Conservation (phyloP, 2,113 vertebrate species). For the Burhinus bistriatus region DNA sequence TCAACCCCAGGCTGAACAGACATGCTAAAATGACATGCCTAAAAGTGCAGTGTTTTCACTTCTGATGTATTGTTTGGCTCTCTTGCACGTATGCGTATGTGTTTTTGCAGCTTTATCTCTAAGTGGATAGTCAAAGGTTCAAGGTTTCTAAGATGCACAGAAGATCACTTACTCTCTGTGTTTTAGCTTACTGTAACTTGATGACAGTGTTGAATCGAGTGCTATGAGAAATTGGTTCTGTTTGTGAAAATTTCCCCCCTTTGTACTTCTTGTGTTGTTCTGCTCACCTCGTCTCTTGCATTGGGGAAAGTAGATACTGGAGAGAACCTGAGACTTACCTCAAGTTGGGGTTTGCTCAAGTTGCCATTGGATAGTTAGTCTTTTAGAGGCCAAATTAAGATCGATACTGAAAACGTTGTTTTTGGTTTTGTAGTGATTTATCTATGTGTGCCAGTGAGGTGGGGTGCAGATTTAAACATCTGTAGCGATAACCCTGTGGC, state of each 20-base stretch:
- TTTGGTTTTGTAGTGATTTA: not conserved
- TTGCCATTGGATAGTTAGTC: no score
- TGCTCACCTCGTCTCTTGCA: not conserved
- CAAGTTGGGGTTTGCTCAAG: not conserved
- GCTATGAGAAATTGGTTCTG: not conserved
- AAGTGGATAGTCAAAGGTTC: not conserved
- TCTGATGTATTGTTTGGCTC: not conserved
- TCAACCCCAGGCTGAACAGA: not conserved
- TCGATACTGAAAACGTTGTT: not conserved
- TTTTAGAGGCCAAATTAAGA: not conserved
- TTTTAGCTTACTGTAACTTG: not conserved
- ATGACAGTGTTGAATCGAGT: not conserved
- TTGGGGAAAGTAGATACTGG: not conserved
- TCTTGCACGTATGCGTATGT: not conserved
- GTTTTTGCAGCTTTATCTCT: not conserved
- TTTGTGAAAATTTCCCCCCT: not conserved
- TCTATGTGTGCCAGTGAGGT: not conserved
- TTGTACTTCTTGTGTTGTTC: not conserved
- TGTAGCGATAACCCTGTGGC: not conserved
- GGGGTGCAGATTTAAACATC: not conserved
- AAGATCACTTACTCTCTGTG: not conserved
- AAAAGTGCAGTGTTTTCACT: not conserved
- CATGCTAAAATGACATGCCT: not conserved
- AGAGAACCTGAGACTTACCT: no score
- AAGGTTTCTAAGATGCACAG: not conserved